Base-by-base conservation (phyloP, 2,113 vertebrate genomes). In the Chaetops frenatus region DNA sequence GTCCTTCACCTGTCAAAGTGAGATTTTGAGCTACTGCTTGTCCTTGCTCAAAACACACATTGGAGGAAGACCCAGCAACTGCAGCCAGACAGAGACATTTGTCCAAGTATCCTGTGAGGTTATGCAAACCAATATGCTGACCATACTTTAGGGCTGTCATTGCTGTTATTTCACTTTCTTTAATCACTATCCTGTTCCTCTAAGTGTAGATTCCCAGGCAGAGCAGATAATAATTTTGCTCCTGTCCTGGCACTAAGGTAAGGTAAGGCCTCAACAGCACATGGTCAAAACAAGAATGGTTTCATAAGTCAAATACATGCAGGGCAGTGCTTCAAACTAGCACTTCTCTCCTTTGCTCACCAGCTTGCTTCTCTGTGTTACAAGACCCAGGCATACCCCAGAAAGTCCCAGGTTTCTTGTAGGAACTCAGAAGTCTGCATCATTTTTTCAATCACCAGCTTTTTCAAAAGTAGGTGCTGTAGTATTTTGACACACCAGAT, bases 361-460 rank as follows among this genome's bases (percentile, higher is more conserved):
- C 31, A 57, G 20, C 45, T 90, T 86, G 20, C 15, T 31, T 81
- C 73, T 74, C 24, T 25, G 10, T 12, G 7, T 50, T 61, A 38
- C 35, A 71, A 70, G 44, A 36, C 8, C 1, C 0, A 0, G 10
- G 11, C 38, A 42, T 36, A 48, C 8, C 15, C 44, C 42, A 38
- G 48, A 48, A 85, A 88, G 33, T 29, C 11, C 1, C 19, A 33
- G 5, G 31, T 81, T 86, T 62, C 60, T 62, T 64, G 40, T 13
- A 18, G 65, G 12, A 80, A 58, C 6, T 40, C 86, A 73, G 11
- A 77, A 53, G 18, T 35, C 22, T 31, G 15, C 51, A 42, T n/a
- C 5, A 28, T 35, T 73, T 80, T 90, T 83, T 73, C 33, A 57
- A 4, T 40, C 23, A 9, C 2, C 12, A n/a, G 4, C 7, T 88